Evolutionary conservation across 2,888 invertebrate species (phyloP), one percentile per base, ranked within the genome.

Genomic region (Harmothoe impar): DNA sequence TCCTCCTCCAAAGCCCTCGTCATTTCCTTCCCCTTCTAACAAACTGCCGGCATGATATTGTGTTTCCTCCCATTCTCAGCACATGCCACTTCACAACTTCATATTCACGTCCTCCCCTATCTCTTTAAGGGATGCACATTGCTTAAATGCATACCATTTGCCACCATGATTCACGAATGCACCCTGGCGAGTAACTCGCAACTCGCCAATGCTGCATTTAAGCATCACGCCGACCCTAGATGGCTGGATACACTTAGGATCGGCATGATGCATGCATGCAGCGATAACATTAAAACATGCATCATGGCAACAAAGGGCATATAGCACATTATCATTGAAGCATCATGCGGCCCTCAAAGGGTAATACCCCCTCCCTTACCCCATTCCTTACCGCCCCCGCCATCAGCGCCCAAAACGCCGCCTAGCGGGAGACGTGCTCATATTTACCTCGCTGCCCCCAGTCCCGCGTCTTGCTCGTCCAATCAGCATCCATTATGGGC

Each of bases 401-500:
- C n/a, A 35, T 25, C 31, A 15, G 72, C 25, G 1, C 54, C 23
- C 25, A 86, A 54, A 52, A 52, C 33, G 86, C 43, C 43, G 52
- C 52, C 86, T 52, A 25, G 29, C 15, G n/a, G 23, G 15, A 25
- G 52, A 86, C 86, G 86, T 86, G 86, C 33, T 86, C 86, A 86
- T 86, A 86, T 86, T 86, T 86, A 56, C 86, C 86, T 52, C 86
- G n/a, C 25, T 54, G 86, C 52, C 54, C 10, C 29, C 86, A 54
- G 20, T 52, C 52, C 25, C 86, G 31, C 29, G 29, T 84, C 86
- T 12, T 86, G 86, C 56, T 56, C 56, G 25, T 17, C 86, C 54
- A 86, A 86, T 86, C 86, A 86, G 86, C 52, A 56, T 54, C 52
- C 86, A 86, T 86, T 86, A 86, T 86, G 54, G 25, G 52, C 25